Evolutionary conservation across 2,113 vertebrate genomes (phyloP).

Genomic region (Turdus rufiventris): DNA sequence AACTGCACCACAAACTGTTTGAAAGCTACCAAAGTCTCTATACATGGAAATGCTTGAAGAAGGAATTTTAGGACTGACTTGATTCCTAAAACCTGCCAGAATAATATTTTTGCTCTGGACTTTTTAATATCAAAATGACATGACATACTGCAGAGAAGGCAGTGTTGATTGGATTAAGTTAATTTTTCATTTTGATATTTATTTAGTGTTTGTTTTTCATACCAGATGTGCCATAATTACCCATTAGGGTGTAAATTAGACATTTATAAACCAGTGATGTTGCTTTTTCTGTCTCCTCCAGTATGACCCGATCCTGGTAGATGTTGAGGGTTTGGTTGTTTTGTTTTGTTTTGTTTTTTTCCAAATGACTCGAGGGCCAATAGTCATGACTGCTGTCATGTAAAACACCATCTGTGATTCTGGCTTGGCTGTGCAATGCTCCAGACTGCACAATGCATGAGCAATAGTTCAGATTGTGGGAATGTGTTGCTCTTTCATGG

Average conservation of each 20-base stretch:
- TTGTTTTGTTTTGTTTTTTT: background rate
- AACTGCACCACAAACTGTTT: background rate
- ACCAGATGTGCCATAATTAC: background rate
- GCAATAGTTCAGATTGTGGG: constrained; percentile 22
- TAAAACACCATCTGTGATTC: constrained; percentile 58
- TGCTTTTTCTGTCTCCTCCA: background rate
- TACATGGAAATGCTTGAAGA: background rate
- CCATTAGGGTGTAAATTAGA: background rate
- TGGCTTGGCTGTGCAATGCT: constrained; percentile 23
- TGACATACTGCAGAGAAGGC: background rate
- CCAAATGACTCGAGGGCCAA: constrained; percentile 36
- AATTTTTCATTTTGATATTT: background rate
- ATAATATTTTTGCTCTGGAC: background rate
- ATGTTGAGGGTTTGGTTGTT: background rate
- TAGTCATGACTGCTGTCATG: constrained; percentile 40
- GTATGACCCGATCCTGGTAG: background rate
- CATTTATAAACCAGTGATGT: background rate
- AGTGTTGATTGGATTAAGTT: background rate
- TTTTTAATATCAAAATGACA: background rate
- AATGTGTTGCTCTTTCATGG: background rate
- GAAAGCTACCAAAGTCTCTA: background rate
- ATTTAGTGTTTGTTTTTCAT: background rate
- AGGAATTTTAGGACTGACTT: background rate
- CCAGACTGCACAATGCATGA: constrained; percentile 22
- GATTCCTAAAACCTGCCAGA: background rate